phyloP scores from a whole-genome alignment of 2,113 vertebrate genomes.

The Puma concolor region DNA sequence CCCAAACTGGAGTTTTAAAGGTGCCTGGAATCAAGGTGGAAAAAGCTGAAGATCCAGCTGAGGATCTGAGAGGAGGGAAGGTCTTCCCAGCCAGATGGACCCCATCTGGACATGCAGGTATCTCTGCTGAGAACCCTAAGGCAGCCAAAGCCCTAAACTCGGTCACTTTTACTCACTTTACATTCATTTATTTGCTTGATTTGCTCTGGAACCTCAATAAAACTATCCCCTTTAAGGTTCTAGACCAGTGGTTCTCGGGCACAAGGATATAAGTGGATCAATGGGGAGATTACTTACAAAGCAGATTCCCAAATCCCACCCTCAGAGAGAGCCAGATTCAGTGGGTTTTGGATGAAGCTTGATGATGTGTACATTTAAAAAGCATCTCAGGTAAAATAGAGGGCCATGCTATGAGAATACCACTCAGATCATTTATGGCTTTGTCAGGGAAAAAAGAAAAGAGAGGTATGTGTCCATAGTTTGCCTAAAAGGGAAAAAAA shows the following conservation, averaged over 20 bases:
- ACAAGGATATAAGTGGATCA: background rate
- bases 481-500: background rate
- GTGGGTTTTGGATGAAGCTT: background rate
- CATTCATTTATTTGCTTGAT: background rate
- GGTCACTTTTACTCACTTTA: background rate
- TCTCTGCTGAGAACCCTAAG: background rate
- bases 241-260: background rate
- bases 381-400: background rate
- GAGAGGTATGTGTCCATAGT: background rate
- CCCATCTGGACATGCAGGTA: background rate
- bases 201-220: background rate
- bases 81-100: background rate
- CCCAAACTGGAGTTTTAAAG: background rate
- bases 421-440: background rate
- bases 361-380: background rate
- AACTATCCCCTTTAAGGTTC: background rate
- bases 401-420: background rate
- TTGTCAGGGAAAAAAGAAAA: background rate
- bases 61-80: background rate
- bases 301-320: background rate
- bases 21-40: background rate
- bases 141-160: background rate
- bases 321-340: background rate
- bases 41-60: background rate
- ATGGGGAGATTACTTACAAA: background rate